Evolutionary conservation across 2,113 vertebrate genomes (phyloP).

Genomic region (Phylloscopus trochiloides): DNA sequence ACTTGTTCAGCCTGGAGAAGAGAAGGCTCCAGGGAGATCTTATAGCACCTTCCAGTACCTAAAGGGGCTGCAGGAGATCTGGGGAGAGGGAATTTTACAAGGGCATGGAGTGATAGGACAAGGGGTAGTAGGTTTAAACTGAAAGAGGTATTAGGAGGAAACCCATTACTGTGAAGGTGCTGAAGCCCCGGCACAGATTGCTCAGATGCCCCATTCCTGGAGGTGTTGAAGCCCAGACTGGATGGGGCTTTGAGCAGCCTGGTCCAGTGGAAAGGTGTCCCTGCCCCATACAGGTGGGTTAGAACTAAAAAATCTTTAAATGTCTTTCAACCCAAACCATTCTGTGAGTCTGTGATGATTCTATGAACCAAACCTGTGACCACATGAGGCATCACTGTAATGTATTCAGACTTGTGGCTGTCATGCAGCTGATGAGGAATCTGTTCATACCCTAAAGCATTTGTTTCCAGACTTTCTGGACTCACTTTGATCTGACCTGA

Average conservation of each 20-base stretch:
- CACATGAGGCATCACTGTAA: background rate
- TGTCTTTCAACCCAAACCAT: background rate
- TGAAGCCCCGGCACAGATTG: background rate
- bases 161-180: background rate
- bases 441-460: background rate
- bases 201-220: background rate
- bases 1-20: background rate
- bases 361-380: background rate
- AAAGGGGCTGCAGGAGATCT: background rate
- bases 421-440: background rate
- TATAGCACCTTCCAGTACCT: background rate
- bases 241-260: background rate
- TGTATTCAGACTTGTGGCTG: background rate
- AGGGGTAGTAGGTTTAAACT: background rate
- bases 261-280: background rate
- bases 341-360: background rate
- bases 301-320: background rate
- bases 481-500: conserved; percentile 3
- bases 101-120: background rate
- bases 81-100: background rate
- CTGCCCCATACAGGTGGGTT: background rate
- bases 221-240: background rate
- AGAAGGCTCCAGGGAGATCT: background rate
- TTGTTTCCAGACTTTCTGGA: background rate
- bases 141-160: background rate